Conservation (phyloP, 2,113 vertebrate genomes). For the Cyphomyrus discorhynchus region DNA sequence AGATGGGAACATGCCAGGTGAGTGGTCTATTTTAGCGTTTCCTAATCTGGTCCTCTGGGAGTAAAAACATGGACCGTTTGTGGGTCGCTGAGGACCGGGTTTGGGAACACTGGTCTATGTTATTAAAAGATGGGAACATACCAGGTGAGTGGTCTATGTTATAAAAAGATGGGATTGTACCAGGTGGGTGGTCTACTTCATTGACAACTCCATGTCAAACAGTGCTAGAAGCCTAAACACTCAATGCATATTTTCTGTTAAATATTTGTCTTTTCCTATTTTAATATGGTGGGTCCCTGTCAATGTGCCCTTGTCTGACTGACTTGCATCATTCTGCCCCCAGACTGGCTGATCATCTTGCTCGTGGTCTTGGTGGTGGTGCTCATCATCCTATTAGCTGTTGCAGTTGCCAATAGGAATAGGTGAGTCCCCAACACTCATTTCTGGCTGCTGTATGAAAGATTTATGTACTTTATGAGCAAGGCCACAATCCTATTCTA, state of each 20-base stretch:
- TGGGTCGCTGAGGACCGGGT: no score
- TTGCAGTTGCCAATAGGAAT: conserved; percentile 44
- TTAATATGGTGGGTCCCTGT: neutral
- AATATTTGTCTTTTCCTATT: neutral
- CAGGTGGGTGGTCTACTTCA: conserved; percentile 33
- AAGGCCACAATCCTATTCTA: neutral
- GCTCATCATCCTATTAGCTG: conserved; percentile 46
- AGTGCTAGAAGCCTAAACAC: neutral
- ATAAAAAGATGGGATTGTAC: neutral
- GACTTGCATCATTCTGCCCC: conserved; percentile 21
- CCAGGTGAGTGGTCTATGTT: conserved; percentile 31
- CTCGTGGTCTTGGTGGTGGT: conserved; percentile 39
- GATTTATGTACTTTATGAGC: neutral
- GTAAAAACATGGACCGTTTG: no score
- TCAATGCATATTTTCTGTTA: neutral
- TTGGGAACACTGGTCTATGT: neutral
- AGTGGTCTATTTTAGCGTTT: no score
- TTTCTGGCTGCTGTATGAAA: neutral
- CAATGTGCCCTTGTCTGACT: neutral
- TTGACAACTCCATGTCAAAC: neutral
- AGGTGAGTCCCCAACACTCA: conserved; percentile 37
- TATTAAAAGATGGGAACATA: neutral
- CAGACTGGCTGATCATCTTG: conserved; percentile 58
- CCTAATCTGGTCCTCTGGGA: no score
- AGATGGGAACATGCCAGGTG: no score